Conservation (phyloP, 2,888 invertebrate genomes). For the Eucera pruinosa region DNA sequence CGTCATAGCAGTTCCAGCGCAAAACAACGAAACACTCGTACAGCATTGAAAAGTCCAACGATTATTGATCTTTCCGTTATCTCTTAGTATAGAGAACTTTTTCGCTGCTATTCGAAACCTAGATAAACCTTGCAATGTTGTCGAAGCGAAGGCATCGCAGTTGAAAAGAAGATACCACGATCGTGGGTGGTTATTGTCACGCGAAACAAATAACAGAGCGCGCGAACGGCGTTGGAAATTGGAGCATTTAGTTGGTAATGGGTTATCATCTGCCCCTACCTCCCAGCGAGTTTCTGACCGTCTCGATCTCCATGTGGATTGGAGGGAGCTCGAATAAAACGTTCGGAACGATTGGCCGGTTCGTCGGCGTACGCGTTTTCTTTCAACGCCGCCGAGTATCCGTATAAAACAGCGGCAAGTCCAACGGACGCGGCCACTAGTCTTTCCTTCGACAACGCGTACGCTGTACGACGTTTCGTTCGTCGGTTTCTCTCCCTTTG, state of each 20-base stretch:
- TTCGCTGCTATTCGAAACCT: too few species aligned
- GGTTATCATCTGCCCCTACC: conserved; percentile 71
- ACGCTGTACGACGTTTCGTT: neutral
- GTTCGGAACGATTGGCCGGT: conserved; percentile 60
- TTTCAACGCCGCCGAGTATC: conserved; percentile 45
- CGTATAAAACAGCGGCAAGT: conserved; percentile 63
- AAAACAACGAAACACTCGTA: too few species aligned
- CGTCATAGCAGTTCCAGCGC: too few species aligned
- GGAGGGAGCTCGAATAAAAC: conserved; percentile 46
- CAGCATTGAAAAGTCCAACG: too few species aligned
- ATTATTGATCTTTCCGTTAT: too few species aligned
- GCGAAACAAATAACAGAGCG: conserved; percentile 49
- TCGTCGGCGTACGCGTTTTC: conserved; percentile 44
- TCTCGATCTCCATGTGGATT: conserved; percentile 38
- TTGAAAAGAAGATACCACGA: neutral
- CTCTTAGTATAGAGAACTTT: too few species aligned
- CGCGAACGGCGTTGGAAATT: conserved; percentile 58
- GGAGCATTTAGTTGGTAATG: conserved; percentile 69
- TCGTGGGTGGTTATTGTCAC: conserved; percentile 15
- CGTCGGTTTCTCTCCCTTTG: neutral
- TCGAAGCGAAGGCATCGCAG: neutral
- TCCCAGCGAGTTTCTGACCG: conserved; percentile 18
- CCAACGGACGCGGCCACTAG: conserved; percentile 41
- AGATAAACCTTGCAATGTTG: too few species aligned
- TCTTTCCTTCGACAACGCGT: conserved; percentile 27